Base-by-base conservation (phyloP, 2,888 invertebrate genomes). In the Cyclophora punctaria region DNA sequence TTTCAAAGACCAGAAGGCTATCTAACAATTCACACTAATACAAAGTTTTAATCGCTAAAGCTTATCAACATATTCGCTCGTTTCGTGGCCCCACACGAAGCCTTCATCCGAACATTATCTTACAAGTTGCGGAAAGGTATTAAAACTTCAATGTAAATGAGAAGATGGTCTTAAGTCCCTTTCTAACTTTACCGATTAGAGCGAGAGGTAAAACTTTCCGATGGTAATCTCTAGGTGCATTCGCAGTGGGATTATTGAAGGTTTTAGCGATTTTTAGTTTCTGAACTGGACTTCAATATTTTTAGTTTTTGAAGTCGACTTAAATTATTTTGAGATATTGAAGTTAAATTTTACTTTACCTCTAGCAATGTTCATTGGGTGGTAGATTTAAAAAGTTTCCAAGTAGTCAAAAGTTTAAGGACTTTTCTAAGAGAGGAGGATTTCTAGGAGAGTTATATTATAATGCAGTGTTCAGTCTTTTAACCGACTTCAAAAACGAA, bases 111-210 rank as follows among this genome's bases (percentile, higher is more conserved):
- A 62, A 59, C 64, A 68, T 63, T 71, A 71, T 72, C 73, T 60
- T 59, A 53, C 56, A 63, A 67, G 64, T 67, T 59, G 65, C 54
- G 54, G 60, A 64, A 53, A 51, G 65, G 69, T 64, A 67, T 71
- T 71, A 73, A 71, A 65, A 67, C 61, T 66, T 64, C 52, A 56
- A 73, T 72, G 67, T 67, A 73, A 75, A 75, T 73, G 66, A 71
- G 63, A 64, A 60, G 60, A 60, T 57, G 62, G 56, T 52, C 59
- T 64, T 66, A 56, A 57, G 57, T 62, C 60, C 49, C 45, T 52
- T 55, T 57, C 60, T 51, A 56, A 60, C 56, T 57, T 51, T 42
- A 34, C 51, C 51, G 55, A 59, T 58, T 56, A 48, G 60, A 60
- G 47, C 35, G 50, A 46, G 58, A 58, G 40, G 46, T 5, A 20